Conservation (phyloP, 2,797 vertebrate genomes). For the Enteromius paludinosus region DNA sequence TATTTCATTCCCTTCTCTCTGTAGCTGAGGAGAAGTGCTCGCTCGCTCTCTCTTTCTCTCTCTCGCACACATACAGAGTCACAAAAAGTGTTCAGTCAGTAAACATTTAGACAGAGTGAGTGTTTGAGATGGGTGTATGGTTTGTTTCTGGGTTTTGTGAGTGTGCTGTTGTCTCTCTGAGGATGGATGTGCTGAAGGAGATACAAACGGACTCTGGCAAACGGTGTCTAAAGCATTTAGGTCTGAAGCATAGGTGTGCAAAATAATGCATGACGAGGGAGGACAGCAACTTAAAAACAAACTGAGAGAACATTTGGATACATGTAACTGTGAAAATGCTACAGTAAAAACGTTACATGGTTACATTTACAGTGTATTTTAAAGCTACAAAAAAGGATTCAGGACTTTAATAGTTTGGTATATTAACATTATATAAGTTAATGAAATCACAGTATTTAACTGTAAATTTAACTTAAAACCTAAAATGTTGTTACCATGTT, state of each 20-base stretch:
- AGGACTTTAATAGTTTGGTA: too few species aligned
- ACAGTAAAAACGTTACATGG: too few species aligned
- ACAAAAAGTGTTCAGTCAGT: conserved; percentile 63
- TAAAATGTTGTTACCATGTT: too few species aligned
- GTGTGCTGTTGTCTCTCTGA: conserved; percentile 39
- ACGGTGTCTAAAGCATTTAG: conserved; percentile 5
- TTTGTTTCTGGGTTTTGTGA: conserved; percentile 50
- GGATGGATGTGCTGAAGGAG: conserved; percentile 3
- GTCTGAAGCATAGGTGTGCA: neutral
- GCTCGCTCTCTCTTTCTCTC: neutral
- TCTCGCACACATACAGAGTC: neutral
- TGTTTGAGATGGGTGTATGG: conserved; percentile 42
- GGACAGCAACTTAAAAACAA: neutral
- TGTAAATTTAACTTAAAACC: too few species aligned
- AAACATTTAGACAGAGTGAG: conserved; percentile 68
- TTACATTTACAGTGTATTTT: too few species aligned
- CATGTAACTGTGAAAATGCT: too few species aligned
- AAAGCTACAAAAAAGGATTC: too few species aligned
- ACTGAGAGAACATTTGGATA: neutral
- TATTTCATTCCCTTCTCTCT: neutral
- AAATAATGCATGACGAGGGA: neutral
- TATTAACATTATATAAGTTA: too few species aligned
- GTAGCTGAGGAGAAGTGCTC: neutral
- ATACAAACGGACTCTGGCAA: conserved; percentile 9
- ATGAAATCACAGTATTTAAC: too few species aligned